These are phyloP conservation scores for Platysternon megacephalum DNA, from an alignment of 2,113 vertebrate genomes.

Conservation along the genomic window DNA sequence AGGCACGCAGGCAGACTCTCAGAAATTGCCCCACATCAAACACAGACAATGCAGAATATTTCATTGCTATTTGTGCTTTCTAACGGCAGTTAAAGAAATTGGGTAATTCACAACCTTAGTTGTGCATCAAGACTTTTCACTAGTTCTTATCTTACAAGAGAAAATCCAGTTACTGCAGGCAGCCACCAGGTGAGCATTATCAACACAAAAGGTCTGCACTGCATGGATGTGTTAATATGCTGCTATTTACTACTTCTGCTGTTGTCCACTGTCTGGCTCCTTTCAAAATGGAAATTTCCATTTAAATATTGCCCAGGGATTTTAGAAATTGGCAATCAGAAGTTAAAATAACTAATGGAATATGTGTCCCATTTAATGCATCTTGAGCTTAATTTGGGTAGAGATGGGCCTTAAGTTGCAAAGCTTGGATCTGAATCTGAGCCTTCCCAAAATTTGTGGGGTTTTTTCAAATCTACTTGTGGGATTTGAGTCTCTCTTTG, in stretches of 20 bases:
- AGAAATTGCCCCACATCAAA: not conserved
- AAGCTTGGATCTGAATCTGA: not conserved
- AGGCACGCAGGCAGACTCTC: conserved; percentile 21
- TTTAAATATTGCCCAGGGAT: conserved; percentile 3
- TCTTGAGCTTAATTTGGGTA: not conserved
- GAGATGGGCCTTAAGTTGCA: not conserved
- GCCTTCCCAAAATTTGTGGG: not conserved
- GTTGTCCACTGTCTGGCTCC: not conserved
- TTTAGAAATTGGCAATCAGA: conserved; percentile 8
- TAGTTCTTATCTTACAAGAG: not conserved
- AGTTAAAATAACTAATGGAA: conserved; percentile 11
- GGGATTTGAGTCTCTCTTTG: not conserved
- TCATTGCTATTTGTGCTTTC: not conserved
- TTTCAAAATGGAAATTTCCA: not conserved
- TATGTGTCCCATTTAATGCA: not conserved
- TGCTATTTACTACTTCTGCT: not conserved
- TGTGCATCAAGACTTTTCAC: not conserved
- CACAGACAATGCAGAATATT: conserved; percentile 37
- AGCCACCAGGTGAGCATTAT: not conserved
- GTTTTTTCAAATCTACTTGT: not conserved
- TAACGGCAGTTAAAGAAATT: not conserved
- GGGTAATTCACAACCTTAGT: not conserved
- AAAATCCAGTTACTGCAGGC: not conserved
- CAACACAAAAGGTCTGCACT: not conserved
- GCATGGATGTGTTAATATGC: not conserved